Evolutionary conservation across 2,113 vertebrate genomes (phyloP).

Genomic region (Phylloscopus trochiloides): DNA sequence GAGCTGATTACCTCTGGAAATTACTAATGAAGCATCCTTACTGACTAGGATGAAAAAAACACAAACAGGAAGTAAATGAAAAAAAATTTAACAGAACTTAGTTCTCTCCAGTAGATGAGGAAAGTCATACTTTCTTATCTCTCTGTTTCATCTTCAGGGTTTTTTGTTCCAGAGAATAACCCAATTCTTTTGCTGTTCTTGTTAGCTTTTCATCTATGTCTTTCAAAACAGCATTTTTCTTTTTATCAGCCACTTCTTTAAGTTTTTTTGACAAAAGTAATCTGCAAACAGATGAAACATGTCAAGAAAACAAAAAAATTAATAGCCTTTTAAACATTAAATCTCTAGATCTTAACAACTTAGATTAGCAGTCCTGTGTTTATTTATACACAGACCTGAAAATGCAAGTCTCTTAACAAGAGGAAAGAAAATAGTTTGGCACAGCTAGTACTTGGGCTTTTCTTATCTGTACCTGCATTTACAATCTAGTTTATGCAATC

Average conservation of each 20-base stretch:
- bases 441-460: neutral
- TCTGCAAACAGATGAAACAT: conserved; percentile 72
- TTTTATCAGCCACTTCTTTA: conserved; percentile 80
- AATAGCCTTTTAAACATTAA: neutral
- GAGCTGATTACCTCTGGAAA: neutral
- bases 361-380: neutral
- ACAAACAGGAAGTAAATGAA: neutral
- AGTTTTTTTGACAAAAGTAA: conserved; percentile 83
- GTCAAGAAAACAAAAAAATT: neutral
- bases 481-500: neutral
- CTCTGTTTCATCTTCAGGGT: conserved; percentile 88
- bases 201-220: conserved; percentile 83
- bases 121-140: conserved; percentile 86
- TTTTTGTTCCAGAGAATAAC: conserved; percentile 87
- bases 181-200: conserved; percentile 78
- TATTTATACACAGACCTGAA: neutral
- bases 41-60: neutral
- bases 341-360: neutral
- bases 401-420: neutral
- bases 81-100: conserved; percentile 15
- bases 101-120: neutral
- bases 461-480: neutral
- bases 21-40: neutral
- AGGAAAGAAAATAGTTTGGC: neutral
- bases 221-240: conserved; percentile 71